A percentile compares a stretch with the other conserved stretches of the same genome.
phyloP scores from a whole-genome alignment of 2,113 vertebrate genomes.

The Tetrao urogallus region DNA sequence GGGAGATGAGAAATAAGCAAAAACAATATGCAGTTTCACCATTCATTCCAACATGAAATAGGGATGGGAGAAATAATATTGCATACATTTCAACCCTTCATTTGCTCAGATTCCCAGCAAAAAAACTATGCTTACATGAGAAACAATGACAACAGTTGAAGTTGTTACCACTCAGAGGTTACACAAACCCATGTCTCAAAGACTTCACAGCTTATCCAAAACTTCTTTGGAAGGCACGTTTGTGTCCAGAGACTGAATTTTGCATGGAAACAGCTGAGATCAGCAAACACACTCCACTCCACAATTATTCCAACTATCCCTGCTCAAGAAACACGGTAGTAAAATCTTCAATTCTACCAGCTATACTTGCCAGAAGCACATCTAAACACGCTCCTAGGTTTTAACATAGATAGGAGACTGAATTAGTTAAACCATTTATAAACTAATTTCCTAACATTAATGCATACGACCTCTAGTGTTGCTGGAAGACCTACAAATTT shows the following conservation, averaged over 20 bases:
- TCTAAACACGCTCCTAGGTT: not conserved
- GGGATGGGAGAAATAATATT: not conserved
- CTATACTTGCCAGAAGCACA: not conserved
- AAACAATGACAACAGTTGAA: not conserved
- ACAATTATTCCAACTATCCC: not conserved
- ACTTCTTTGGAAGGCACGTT: not conserved
- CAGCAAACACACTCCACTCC: not conserved
- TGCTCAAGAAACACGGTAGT: not conserved
- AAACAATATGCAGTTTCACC: not conserved
- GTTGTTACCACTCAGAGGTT: not conserved
- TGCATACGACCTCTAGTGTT: not conserved
- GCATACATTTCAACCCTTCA: not conserved
- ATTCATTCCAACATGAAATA: not conserved
- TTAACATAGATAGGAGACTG: not conserved
- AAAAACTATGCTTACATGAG: not conserved
- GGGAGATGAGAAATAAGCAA: not conserved
- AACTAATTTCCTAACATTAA: not conserved
- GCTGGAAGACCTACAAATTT: not conserved
- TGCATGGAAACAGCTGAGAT: not conserved
- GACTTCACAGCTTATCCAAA: not conserved
- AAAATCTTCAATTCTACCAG: not conserved
- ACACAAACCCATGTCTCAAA: not conserved
- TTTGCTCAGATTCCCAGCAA: not conserved
- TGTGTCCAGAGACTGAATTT: not conserved
- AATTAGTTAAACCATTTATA: not conserved